Percentiles rank a stretch among this genome's conserved stretches.
Evolutionary conservation across 2,888 invertebrate genomes (phyloP).

Genomic region (Penaeus monodon): DNA sequence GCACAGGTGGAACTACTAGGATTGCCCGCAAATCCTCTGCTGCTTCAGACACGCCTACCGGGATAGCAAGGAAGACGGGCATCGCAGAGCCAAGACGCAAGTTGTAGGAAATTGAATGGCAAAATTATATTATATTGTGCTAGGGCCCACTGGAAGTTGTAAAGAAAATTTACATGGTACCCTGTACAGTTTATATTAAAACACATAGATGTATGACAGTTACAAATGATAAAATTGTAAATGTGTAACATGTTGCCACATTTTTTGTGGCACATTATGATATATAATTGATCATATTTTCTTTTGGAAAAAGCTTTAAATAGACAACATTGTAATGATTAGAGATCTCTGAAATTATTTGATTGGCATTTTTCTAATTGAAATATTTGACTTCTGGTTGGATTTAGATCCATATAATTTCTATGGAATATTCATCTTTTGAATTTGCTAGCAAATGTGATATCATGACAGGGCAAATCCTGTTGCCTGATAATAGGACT

Average conservation of each 20-base stretch:
- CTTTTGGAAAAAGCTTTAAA: constrained; percentile 50
- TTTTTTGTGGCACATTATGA: background rate
- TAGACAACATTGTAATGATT: constrained; percentile 37
- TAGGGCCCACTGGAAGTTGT: constrained; percentile 5
- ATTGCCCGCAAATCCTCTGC: constrained; percentile 76
- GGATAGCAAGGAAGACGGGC: constrained; percentile 69
- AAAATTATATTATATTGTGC: background rate
- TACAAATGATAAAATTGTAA: constrained; percentile 23
- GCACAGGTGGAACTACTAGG: constrained; percentile 52
- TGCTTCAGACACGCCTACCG: constrained; percentile 78
- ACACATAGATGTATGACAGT: background rate
- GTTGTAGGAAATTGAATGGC: constrained; percentile 12
- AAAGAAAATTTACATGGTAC: constrained; percentile 11
- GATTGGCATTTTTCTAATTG: constrained; percentile 18
- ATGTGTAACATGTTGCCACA: constrained; percentile 1
- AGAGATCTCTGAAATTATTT: constrained; percentile 33
- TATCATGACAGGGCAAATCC: constrained; percentile 59
- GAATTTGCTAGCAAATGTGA: constrained; percentile 56
- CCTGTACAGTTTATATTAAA: background rate
- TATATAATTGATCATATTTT: constrained; percentile 1
- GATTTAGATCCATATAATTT: background rate
- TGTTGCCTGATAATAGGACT: constrained; percentile 52
- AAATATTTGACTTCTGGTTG: background rate
- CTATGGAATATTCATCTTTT: constrained; percentile 35
- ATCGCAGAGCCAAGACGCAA: constrained; percentile 58